Evolutionary conservation across 2,797 vertebrate genomes (phyloP).

Genomic region (Echeneis naucrates): DNA sequence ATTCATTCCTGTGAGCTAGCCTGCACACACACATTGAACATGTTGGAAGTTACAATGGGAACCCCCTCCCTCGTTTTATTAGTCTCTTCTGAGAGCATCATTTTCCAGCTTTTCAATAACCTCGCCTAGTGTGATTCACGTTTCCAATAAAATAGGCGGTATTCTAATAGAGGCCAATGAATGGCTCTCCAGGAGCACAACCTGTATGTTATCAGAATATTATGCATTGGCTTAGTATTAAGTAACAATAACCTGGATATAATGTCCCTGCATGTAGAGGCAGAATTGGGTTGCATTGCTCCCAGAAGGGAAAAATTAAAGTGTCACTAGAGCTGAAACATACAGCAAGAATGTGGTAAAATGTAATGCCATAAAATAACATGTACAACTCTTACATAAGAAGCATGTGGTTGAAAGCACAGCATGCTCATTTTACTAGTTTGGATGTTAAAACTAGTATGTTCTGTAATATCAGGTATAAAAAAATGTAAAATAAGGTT

Average conservation of each 20-base stretch:
- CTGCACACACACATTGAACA: slow-evolving; percentile 4
- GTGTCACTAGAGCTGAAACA: slow-evolving; percentile 2
- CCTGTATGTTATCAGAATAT: slow-evolving; percentile 26
- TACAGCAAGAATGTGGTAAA: background rate
- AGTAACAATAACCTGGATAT: background rate
- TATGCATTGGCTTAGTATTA: too few relatives aligned
- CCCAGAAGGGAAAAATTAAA: background rate
- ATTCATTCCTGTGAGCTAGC: slow-evolving; percentile 9
- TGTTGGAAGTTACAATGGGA: slow-evolving; percentile 19
- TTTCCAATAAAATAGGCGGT: slow-evolving; percentile 9
- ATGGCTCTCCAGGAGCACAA: slow-evolving; percentile 30
- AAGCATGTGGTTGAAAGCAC: background rate
- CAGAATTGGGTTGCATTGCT: background rate
- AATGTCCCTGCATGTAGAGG: slow-evolving; percentile 5
- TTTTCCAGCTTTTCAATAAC: slow-evolving; percentile 1
- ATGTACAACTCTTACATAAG: background rate
- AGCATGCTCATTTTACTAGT: background rate
- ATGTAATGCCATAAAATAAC: background rate
- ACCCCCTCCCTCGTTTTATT: background rate
- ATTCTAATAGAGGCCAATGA: slow-evolving; percentile 28
- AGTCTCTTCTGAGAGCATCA: background rate
- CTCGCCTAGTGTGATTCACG: background rate
- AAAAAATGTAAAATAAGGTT: background rate
- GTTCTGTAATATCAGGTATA: background rate
- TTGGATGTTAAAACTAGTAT: background rate